These are phyloP conservation scores for Anarrhichthys ocellatus DNA, from an alignment of 2,113 vertebrate species.

Conservation along the genomic window DNA sequence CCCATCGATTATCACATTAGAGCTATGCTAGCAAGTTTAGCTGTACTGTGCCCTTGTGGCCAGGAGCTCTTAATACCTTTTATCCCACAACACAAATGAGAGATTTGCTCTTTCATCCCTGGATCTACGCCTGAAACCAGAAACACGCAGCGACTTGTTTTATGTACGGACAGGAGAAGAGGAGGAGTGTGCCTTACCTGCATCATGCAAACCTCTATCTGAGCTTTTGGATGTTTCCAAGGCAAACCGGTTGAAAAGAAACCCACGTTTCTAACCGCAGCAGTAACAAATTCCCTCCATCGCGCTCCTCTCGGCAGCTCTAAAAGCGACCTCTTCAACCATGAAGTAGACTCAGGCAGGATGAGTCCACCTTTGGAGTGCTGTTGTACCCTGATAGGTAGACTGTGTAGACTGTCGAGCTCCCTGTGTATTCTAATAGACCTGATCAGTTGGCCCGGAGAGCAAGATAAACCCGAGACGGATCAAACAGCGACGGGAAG, in stretches of 20 bases:
- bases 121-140: constrained; percentile 43
- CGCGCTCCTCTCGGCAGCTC: too few relatives aligned
- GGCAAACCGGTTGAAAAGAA: neutral
- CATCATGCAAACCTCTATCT: neutral
- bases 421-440: constrained; percentile 53
- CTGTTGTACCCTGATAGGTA: constrained; percentile 32
- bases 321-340: constrained; percentile 20
- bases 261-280: neutral
- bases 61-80: constrained; percentile 58
- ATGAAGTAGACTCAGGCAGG: constrained; percentile 5
- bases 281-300: neutral
- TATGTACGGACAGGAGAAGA: neutral
- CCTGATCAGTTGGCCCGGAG: constrained; percentile 57
- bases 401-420: constrained; percentile 25
- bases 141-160: constrained; percentile 37
- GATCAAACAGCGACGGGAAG: constrained; percentile 30
- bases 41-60: neutral
- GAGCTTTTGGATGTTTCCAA: too few relatives aligned
- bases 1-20: constrained; percentile 27
- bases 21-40: neutral
- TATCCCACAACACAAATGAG: constrained; percentile 63
- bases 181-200: neutral
- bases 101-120: constrained; percentile 62
- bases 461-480: constrained; percentile 61
- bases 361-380: neutral